Percentiles rank a stretch among this genome's conserved stretches.
These are phyloP conservation scores for Acrobeloides nanus DNA, from an alignment of 2,888 invertebrate species.

Conservation along the genomic window DNA sequence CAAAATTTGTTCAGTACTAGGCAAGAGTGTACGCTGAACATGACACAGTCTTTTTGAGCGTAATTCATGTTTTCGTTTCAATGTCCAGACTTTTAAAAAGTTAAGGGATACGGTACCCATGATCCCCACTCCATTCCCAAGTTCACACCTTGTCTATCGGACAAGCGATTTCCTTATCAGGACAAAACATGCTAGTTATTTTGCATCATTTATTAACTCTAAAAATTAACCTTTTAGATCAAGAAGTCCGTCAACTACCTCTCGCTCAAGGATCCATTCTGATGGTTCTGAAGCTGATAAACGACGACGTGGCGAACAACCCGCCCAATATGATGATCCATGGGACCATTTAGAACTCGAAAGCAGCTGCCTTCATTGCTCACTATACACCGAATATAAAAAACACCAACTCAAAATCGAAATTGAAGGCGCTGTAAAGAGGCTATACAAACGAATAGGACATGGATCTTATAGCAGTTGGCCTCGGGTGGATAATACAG, in stretches of 20 bases:
- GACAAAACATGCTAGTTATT: not conserved
- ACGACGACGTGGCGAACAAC: conserved; percentile 8
- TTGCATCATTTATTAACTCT: not conserved
- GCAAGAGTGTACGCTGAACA: no score
- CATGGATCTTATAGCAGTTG: conserved; percentile 15
- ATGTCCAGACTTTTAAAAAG: not conserved
- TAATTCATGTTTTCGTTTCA: not conserved
- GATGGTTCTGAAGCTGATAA: conserved; percentile 22
- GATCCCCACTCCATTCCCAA: not conserved
- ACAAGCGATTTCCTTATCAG: not conserved
- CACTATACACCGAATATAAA: conserved; percentile 21
- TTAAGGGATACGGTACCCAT: not conserved
- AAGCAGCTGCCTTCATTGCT: conserved; percentile 25
- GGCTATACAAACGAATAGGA: conserved; percentile 42
- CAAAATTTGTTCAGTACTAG: no score
- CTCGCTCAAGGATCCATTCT: conserved; percentile 25
- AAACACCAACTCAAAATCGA: conserved; percentile 32
- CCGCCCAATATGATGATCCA: conserved; percentile 1
- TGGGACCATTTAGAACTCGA: conserved; percentile 8
- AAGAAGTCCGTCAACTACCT: conserved; percentile 21
- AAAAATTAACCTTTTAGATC: no score
- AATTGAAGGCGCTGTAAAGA: conserved; percentile 47
- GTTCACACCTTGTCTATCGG: not conserved
- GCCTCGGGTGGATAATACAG: conserved; percentile 6
- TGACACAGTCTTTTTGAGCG: not conserved